These are phyloP conservation scores for Hylaeus anthracinus DNA, from an alignment of 1,140 invertebrate species.

Conservation along the genomic window DNA sequence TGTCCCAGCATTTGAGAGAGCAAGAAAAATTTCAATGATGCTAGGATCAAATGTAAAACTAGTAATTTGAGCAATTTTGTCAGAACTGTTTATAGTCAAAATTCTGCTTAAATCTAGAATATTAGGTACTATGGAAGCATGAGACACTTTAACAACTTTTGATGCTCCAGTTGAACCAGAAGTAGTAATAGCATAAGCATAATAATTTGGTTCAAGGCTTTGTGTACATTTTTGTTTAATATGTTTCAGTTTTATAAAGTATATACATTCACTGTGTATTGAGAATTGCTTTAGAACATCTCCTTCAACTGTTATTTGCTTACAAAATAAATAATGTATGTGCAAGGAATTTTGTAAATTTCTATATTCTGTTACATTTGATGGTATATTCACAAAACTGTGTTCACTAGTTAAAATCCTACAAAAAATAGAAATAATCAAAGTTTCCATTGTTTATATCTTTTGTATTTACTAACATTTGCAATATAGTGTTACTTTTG, in stretches of 20 bases:
- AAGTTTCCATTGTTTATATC: slow-evolving; percentile 15
- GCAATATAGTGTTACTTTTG: slow-evolving; percentile 8
- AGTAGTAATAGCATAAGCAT: slow-evolving; percentile 84
- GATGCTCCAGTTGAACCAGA: slow-evolving; percentile 85
- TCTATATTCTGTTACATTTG: slow-evolving; percentile 9
- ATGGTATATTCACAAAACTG: slow-evolving; percentile 67
- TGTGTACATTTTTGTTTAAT: slow-evolving; percentile 21
- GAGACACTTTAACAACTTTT: slow-evolving; percentile 84
- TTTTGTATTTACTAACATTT: slow-evolving; percentile 26
- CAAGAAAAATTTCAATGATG: slow-evolving; percentile 88
- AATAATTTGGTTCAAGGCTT: slow-evolving; percentile 43
- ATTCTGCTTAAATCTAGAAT: slow-evolving; percentile 83
- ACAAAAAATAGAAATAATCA: slow-evolving; percentile 15
- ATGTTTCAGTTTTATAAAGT: slow-evolving; percentile 56
- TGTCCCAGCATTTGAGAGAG: slow-evolving; percentile 83
- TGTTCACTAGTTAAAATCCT: slow-evolving; percentile 67
- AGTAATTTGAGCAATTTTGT: slow-evolving; percentile 87
- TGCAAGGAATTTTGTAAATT: slow-evolving; percentile 45
- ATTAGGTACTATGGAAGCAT: slow-evolving; percentile 84
- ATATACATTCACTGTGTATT: slow-evolving; percentile 54
- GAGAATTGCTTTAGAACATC: slow-evolving; percentile 51
- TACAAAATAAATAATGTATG: slow-evolving; percentile 66
- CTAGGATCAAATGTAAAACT: slow-evolving; percentile 92
- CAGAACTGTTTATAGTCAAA: slow-evolving; percentile 80
- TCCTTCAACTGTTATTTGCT: slow-evolving; percentile 20